These are phyloP conservation scores for Oreochromis spilurus DNA, from an alignment of 2,113 vertebrate genomes.

Conservation along the genomic window DNA sequence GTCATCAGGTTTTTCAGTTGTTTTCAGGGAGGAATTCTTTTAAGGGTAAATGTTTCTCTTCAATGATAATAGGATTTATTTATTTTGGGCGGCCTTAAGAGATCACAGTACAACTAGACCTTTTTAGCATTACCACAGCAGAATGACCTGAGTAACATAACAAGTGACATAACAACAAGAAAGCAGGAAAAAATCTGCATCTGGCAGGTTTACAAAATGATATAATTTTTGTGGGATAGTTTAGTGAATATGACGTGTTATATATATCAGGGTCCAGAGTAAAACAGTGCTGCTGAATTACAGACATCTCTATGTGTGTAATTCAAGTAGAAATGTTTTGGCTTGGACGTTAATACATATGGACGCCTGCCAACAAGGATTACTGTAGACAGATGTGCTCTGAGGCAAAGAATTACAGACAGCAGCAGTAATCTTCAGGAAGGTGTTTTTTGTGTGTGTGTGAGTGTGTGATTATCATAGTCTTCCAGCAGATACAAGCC, in stretches of 20 bases:
- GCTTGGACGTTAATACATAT: background rate
- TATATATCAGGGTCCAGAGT: background rate
- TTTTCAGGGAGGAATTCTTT: background rate
- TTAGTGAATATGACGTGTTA: background rate
- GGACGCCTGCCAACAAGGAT: background rate
- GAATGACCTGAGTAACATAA: background rate
- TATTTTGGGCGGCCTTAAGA: background rate
- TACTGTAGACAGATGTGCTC: constrained; percentile 1
- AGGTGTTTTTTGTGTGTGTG: background rate
- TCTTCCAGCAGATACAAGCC: background rate
- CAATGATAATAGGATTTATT: background rate
- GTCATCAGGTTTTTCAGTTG: background rate
- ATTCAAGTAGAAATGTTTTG: background rate
- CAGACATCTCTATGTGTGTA: background rate
- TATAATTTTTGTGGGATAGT: background rate
- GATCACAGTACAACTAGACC: background rate
- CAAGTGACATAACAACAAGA: background rate
- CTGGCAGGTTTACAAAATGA: background rate
- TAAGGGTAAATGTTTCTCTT: background rate
- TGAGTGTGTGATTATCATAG: background rate
- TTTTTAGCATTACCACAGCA: background rate
- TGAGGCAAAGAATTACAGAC: background rate
- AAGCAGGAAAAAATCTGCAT: background rate
- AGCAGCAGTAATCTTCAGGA: background rate
- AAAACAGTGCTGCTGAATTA: background rate